A percentile compares a stretch with the other conserved stretches of the same genome.
phyloP scores from a whole-genome alignment of 2,113 vertebrate genomes.

The Hyla sarda region DNA sequence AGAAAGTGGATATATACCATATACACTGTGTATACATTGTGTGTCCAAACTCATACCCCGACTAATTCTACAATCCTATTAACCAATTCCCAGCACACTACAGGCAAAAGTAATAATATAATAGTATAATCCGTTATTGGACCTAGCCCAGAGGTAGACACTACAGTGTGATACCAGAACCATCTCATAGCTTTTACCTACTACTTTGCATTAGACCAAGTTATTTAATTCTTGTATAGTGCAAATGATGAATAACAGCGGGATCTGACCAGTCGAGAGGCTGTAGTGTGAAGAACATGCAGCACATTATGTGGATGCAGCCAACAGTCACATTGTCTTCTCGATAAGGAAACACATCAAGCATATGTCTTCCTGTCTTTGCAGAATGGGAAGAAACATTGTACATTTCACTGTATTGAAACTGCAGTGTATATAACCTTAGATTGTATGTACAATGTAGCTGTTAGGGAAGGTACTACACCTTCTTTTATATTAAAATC shows the following conservation, averaged over 20 bases:
- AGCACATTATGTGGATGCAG: not conserved
- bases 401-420: too few relatives aligned
- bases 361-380: conserved; percentile 79
- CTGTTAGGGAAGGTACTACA: not conserved
- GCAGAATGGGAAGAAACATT: conserved; percentile 73
- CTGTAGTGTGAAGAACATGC: not conserved
- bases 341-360: conserved; percentile 74
- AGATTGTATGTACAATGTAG: not conserved
- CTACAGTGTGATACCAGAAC: not conserved
- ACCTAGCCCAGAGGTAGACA: not conserved
- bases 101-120: not conserved
- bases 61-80: not conserved
- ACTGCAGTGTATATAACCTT: not conserved
- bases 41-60: not conserved
- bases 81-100: not conserved
- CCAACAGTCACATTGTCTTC: conserved; percentile 58
- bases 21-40: not conserved
- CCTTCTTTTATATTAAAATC: not conserved
- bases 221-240: not conserved
- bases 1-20: not conserved
- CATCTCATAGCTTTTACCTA: not conserved
- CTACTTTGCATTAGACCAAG: not conserved
- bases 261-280: not conserved
- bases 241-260: not conserved
- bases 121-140: too few relatives aligned